These are phyloP conservation scores for Cerceris ruficornis DNA, from an alignment of 2,888 invertebrate genomes.

Conservation along the genomic window DNA sequence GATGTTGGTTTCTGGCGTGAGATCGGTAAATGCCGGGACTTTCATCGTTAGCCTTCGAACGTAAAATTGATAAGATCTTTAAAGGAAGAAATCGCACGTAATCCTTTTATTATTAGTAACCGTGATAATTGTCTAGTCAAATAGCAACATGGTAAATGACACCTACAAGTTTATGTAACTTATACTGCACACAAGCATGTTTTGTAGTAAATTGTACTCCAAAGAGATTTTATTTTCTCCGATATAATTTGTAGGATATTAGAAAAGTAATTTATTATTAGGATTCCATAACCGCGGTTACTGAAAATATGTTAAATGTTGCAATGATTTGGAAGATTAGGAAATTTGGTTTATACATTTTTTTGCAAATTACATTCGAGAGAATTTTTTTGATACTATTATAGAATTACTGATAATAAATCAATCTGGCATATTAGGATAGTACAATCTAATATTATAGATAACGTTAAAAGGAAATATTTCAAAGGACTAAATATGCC, in stretches of 20 bases:
- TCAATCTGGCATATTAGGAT: neutral
- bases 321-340: too few relatives aligned
- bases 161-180: neutral
- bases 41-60: constrained; percentile 10
- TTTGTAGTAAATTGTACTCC: neutral
- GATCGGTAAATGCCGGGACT: constrained; percentile 4
- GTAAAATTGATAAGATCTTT: constrained; percentile 8
- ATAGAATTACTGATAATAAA: too few relatives aligned
- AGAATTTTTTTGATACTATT: too few relatives aligned
- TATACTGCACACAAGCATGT: neutral
- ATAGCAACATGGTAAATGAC: neutral
- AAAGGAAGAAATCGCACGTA: neutral
- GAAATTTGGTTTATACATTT: too few relatives aligned
- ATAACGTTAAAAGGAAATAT: too few relatives aligned
- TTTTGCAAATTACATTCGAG: too few relatives aligned
- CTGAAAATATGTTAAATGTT: too few relatives aligned
- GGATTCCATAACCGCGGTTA: too few relatives aligned
- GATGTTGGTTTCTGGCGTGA: neutral
- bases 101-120: neutral
- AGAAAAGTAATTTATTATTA: too few relatives aligned
- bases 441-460: neutral
- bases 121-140: neutral
- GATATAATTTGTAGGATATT: too few relatives aligned
- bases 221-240: neutral
- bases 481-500: too few relatives aligned